These are phyloP conservation scores for Sinella curviseta DNA, from an alignment of 1,140 invertebrate species.

Conservation along the genomic window DNA sequence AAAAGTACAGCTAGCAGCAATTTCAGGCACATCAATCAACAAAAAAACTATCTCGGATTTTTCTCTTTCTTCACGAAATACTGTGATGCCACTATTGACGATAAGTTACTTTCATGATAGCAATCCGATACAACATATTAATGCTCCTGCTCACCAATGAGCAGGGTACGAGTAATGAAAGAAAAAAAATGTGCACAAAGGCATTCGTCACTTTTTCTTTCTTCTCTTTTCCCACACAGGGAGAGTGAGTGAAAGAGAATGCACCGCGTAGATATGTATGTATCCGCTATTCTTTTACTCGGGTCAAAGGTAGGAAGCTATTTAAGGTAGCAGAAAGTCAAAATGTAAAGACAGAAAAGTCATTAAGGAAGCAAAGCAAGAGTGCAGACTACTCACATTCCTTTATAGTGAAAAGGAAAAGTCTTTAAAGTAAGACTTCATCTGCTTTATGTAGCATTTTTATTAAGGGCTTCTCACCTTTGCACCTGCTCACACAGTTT, in stretches of 20 bases:
- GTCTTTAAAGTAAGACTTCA: too few species aligned
- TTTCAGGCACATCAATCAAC: conserved; percentile 10
- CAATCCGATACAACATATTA: conserved; percentile 4
- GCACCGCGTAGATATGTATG: too few species aligned
- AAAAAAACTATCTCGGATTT: too few species aligned
- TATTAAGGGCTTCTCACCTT: too few species aligned
- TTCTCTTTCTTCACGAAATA: background rate
- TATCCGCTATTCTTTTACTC: background rate
- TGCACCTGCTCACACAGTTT: too few species aligned
- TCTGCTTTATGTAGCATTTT: too few species aligned
- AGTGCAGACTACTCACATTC: background rate
- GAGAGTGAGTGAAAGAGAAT: too few species aligned
- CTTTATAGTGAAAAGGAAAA: background rate
- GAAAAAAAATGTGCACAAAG: too few species aligned
- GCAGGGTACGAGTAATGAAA: too few species aligned
- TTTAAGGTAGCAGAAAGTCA: background rate
- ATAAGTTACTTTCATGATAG: background rate
- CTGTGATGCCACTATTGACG: background rate
- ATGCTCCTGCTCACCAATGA: background rate
- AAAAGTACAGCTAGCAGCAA: background rate
- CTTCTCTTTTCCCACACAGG: background rate
- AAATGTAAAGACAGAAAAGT: too few species aligned
- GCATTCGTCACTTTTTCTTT: background rate
- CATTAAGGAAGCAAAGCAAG: background rate
- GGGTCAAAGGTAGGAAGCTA: background rate